These are phyloP conservation scores for Corythoichthys intestinalis DNA, from an alignment of 2,113 vertebrate species.

Conservation along the genomic window DNA sequence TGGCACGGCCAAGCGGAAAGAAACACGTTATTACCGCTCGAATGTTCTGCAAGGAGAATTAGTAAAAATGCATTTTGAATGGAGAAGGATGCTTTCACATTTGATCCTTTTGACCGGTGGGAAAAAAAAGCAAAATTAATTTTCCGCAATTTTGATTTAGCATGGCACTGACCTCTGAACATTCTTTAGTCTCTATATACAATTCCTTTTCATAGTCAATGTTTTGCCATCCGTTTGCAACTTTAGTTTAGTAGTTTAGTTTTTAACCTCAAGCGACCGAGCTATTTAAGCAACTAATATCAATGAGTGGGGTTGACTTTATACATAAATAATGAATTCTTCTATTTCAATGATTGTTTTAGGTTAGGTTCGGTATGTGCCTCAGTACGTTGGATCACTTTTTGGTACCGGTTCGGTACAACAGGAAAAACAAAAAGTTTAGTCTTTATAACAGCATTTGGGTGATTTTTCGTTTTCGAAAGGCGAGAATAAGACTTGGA, in stretches of 20 bases:
- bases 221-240: neutral
- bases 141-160: constrained; percentile 37
- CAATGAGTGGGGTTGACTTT: too few relatives aligned
- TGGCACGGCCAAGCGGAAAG: constrained; percentile 72
- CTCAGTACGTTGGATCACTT: too few relatives aligned
- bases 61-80: constrained; percentile 73
- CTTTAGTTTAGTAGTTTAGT: neutral
- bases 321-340: too few relatives aligned
- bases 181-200: neutral
- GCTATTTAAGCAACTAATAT: too few relatives aligned
- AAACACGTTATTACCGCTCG: constrained; percentile 75
- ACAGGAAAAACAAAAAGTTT: too few relatives aligned
- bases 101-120: constrained; percentile 39
- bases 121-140: constrained; percentile 53
- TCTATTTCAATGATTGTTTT: too few relatives aligned
- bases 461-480: too few relatives aligned
- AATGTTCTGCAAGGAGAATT: constrained; percentile 73
- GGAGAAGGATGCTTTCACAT: constrained; percentile 48
- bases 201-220: neutral
- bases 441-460: too few relatives aligned
- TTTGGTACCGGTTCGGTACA: too few relatives aligned
- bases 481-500: too few relatives aligned
- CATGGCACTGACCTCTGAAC: neutral
- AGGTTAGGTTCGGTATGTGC: too few relatives aligned
- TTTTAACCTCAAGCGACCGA: too few relatives aligned